Percentiles rank a stretch among this genome's conserved stretches.
Evolutionary conservation across 2,888 invertebrate genomes (phyloP).

Genomic region (Ectropis crepuscularia): DNA sequence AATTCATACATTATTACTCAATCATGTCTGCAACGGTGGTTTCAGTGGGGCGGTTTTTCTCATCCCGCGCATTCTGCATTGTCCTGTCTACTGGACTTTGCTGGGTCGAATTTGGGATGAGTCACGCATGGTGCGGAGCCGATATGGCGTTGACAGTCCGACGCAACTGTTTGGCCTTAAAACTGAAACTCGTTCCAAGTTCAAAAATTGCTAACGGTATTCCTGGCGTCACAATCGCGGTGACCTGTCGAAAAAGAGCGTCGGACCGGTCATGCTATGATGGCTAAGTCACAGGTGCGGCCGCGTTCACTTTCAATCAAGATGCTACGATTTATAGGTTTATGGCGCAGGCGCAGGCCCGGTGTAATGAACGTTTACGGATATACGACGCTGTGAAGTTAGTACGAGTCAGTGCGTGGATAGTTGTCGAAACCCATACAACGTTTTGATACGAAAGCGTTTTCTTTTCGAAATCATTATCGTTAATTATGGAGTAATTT

Average conservation of each 20-base stretch:
- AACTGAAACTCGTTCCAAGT: constrained; percentile 47
- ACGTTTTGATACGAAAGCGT: too few relatives aligned
- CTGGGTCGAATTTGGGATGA: constrained; percentile 27
- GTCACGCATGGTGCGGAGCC: constrained; percentile 24
- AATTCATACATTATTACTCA: constrained; percentile 82
- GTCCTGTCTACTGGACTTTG: constrained; percentile 60
- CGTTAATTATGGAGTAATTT: too few relatives aligned
- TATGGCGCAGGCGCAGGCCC: constrained; percentile 6
- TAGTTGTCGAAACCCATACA: too few relatives aligned
- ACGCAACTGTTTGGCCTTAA: constrained; percentile 25
- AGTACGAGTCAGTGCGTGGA: too few relatives aligned
- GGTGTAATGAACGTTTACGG: background rate
- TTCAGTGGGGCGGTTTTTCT: constrained; percentile 64
- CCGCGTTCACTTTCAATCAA: constrained; percentile 77
- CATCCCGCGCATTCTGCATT: constrained; percentile 64
- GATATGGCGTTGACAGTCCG: constrained; percentile 42
- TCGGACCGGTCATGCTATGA: constrained; percentile 64
- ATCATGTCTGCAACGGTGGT: constrained; percentile 74
- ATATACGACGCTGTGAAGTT: too few relatives aligned
- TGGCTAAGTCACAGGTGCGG: constrained; percentile 70
- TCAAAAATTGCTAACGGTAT: constrained; percentile 67
- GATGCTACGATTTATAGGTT: constrained; percentile 59
- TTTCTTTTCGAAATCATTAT: too few relatives aligned
- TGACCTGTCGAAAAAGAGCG: constrained; percentile 70
- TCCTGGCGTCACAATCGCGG: constrained; percentile 61